A percentile compares a stretch with the other conserved stretches of the same genome.
phyloP scores from a whole-genome alignment of 2,113 vertebrate species.

The Verasper variegatus region DNA sequence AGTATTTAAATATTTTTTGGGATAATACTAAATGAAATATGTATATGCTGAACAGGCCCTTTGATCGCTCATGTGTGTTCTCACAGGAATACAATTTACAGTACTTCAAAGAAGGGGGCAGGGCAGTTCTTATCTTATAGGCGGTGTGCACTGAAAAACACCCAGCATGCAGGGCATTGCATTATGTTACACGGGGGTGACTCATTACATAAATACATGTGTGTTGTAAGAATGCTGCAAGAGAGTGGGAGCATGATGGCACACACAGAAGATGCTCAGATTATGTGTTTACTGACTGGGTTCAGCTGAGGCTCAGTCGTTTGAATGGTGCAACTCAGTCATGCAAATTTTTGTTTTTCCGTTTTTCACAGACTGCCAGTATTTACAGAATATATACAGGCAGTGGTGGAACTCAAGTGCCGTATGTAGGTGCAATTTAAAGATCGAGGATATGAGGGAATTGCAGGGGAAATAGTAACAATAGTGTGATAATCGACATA shows the following conservation, averaged over 20 bases:
- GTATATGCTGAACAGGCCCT: conserved; percentile 11
- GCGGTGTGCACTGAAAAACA: conserved; percentile 19
- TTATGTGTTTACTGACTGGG: conserved; percentile 26
- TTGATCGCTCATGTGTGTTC: conserved; percentile 32
- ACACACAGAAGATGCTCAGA: conserved; percentile 35
- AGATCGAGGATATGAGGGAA: background rate
- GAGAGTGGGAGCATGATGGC: conserved; percentile 42
- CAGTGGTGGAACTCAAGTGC: background rate
- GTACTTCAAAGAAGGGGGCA: conserved; percentile 42
- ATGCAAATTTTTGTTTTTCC: conserved; percentile 17
- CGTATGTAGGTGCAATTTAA: background rate
- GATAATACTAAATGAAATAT: conserved; percentile 14
- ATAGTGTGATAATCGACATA: no score
- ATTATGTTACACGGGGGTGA: conserved; percentile 52
- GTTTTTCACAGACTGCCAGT: background rate
- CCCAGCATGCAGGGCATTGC: conserved; percentile 26
- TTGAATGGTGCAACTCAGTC: conserved; percentile 15
- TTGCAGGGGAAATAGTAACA: no score
- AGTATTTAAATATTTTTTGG: background rate
- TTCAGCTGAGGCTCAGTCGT: conserved; percentile 27
- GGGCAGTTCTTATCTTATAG: conserved; percentile 9
- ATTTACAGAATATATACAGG: background rate
- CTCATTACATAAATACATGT: conserved; percentile 57
- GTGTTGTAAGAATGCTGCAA: conserved; percentile 64
- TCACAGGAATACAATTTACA: conserved; percentile 24